Percentiles rank a stretch among this genome's conserved stretches.
Evolutionary conservation across 2,113 vertebrate genomes (phyloP).

Genomic region (Vidua chalybeata): DNA sequence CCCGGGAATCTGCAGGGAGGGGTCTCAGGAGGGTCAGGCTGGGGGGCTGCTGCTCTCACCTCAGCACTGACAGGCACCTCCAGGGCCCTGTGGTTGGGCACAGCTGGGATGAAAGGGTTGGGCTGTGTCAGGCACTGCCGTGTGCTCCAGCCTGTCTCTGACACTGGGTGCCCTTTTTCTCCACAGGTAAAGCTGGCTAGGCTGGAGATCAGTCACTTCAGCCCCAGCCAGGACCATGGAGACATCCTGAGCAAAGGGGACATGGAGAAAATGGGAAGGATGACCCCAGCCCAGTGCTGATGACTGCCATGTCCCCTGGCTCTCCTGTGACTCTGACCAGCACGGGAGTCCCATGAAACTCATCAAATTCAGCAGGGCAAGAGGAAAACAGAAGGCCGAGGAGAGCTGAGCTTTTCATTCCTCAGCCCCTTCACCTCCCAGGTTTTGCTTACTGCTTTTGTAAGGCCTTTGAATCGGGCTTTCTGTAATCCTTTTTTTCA

Average conservation of each 20-base stretch:
- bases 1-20: not conserved
- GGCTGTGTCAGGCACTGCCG: not conserved
- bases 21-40: not conserved
- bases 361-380: not conserved
- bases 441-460: not conserved
- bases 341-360: not conserved
- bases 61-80: not conserved
- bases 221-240: not conserved
- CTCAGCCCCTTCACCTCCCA: not conserved
- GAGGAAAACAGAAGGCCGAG: not conserved
- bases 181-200: not conserved
- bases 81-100: accelerated
- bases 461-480: not conserved
- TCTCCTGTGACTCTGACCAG: not conserved
- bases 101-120: not conserved
- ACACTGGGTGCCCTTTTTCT: not conserved
- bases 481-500: not conserved
- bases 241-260: not conserved
- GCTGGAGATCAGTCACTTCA: not conserved
- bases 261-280: not conserved
- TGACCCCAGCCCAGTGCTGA: not conserved
- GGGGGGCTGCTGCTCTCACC: not conserved
- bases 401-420: not conserved
- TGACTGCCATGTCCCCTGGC: not conserved
- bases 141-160: not conserved